These are phyloP conservation scores for Leptogaster cylindrica DNA, from an alignment of 2,888 invertebrate genomes.

Conservation along the genomic window DNA sequence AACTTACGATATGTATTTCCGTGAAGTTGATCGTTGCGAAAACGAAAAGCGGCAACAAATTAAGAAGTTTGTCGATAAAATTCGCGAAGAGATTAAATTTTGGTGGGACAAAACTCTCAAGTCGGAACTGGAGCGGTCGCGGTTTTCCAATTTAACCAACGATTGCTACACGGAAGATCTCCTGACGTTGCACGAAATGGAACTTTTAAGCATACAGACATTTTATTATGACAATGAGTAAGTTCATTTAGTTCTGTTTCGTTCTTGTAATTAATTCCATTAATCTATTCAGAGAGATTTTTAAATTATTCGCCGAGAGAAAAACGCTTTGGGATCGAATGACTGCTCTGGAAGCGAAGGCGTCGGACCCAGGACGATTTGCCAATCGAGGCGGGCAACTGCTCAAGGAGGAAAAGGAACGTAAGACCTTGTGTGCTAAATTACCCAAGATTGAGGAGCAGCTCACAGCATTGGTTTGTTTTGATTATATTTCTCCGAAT, in stretches of 20 bases:
- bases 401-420: conserved; percentile 83
- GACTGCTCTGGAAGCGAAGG: conserved; percentile 75
- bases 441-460: conserved; percentile 77
- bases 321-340: conserved; percentile 77
- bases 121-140: conserved; percentile 67
- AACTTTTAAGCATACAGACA: conserved; percentile 72
- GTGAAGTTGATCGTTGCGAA: conserved; percentile 78
- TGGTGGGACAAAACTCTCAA: conserved; percentile 83
- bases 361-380: conserved; percentile 80
- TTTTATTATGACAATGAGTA: conserved; percentile 72
- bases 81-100: conserved; percentile 72
- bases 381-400: conserved; percentile 88
- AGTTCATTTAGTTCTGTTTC: conserved; percentile 51
- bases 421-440: conserved; percentile 76
- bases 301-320: conserved; percentile 70
- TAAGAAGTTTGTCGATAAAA: conserved; percentile 64
- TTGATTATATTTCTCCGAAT: neutral
- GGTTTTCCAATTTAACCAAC: conserved; percentile 70
- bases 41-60: conserved; percentile 78
- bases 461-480: conserved; percentile 64
- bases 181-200: conserved; percentile 77
- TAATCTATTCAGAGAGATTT: conserved; percentile 65
- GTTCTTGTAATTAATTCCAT: neutral
- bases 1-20: conserved; percentile 59
- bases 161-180: conserved; percentile 81